A percentile compares a stretch with the other conserved stretches of the same genome.
These are phyloP conservation scores for Lamprologus callipterus DNA, from an alignment of 2,113 vertebrate species.

Conservation along the genomic window DNA sequence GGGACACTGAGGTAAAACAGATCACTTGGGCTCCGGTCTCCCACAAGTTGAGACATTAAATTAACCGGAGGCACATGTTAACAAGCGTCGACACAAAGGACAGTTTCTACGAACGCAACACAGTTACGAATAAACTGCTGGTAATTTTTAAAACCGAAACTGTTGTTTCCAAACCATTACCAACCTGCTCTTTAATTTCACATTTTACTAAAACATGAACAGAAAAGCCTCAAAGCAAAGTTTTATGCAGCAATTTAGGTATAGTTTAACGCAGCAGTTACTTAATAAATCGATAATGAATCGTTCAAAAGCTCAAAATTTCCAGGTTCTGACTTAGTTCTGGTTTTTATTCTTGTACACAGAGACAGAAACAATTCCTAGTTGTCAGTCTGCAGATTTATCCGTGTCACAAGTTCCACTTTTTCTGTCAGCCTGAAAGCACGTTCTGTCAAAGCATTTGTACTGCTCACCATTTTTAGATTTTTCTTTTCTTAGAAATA, in stretches of 20 bases:
- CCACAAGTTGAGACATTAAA: neutral
- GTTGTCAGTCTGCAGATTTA: neutral
- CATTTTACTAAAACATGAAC: neutral
- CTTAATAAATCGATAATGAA: neutral
- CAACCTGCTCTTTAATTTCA: neutral
- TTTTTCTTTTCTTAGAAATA: neutral
- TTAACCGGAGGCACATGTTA: neutral
- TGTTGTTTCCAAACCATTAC: neutral
- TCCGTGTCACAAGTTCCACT: neutral
- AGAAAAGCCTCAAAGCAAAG: neutral
- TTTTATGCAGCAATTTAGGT: neutral
- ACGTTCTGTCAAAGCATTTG: neutral
- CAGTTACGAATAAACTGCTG: neutral
- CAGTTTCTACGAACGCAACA: neutral
- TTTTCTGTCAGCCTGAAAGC: neutral
- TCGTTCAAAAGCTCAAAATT: neutral
- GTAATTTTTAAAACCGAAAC: neutral
- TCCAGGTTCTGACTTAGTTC: neutral
- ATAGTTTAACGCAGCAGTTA: neutral
- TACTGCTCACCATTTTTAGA: neutral
- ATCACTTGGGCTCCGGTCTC: constrained; percentile 15
- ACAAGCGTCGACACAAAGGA: neutral
- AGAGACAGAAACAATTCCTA: neutral
- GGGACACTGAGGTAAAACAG: constrained; percentile 42
- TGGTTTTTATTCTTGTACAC: neutral